A percentile compares a stretch with the other conserved stretches of the same genome.
These are phyloP conservation scores for Limnothrissa miodon DNA, from an alignment of 2,113 vertebrate genomes.

Conservation along the genomic window DNA sequence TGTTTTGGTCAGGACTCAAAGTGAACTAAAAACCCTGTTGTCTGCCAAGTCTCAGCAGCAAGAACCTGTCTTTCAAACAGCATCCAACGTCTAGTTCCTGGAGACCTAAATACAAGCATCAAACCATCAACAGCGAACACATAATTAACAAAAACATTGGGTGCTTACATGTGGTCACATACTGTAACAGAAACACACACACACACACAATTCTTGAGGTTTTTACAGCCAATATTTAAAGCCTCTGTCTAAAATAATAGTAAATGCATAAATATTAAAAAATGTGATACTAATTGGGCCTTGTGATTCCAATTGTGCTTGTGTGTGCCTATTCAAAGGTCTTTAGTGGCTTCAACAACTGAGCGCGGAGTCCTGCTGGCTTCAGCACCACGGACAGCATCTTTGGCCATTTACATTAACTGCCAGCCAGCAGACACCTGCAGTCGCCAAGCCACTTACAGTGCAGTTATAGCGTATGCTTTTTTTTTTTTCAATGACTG, in stretches of 20 bases:
- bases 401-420: background rate
- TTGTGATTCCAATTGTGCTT: too few species aligned
- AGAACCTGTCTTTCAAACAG: background rate
- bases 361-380: background rate
- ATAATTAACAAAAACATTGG: background rate
- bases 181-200: background rate
- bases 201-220: background rate
- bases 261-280: background rate
- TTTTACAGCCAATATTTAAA: background rate
- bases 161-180: background rate
- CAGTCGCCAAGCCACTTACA: background rate
- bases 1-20: background rate
- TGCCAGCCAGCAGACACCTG: background rate
- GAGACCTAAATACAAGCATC: background rate
- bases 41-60: background rate
- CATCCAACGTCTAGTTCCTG: background rate
- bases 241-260: background rate
- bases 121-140: background rate
- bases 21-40: background rate
- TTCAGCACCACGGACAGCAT: constrained; percentile 2
- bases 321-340: background rate
- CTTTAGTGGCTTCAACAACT: background rate
- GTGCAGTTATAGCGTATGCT: background rate
- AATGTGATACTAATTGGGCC: constrained; percentile 8
- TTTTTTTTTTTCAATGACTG: constrained; percentile 5